These are phyloP conservation scores for Coremacera marginata DNA, from an alignment of 2,888 invertebrate species.

Conservation along the genomic window DNA sequence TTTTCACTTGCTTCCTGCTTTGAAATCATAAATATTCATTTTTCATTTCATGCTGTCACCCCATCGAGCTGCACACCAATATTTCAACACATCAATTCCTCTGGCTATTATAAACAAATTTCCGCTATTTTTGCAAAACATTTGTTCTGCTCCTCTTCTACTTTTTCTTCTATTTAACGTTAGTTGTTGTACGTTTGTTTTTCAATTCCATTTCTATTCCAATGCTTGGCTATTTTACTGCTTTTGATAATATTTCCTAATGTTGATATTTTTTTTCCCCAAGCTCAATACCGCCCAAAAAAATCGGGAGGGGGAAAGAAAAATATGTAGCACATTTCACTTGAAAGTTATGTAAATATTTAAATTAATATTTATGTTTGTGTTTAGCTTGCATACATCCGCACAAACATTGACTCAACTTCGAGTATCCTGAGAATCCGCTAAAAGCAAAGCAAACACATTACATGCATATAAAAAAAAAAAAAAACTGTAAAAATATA, in stretches of 20 bases:
- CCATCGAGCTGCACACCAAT: not conserved
- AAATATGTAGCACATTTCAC: not conserved
- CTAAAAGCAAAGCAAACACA: slow-evolving; percentile 23
- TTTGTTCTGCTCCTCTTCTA: not conserved
- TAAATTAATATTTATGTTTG: slow-evolving; percentile 33
- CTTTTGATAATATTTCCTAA: not conserved
- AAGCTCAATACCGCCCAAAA: too few relatives aligned
- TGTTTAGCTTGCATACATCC: slow-evolving; percentile 8
- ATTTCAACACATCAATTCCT: slow-evolving; percentile 14
- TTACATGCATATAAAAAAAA: not conserved
- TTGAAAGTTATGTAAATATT: slow-evolving; percentile 17
- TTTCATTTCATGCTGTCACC: not conserved
- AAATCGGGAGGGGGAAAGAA: too few relatives aligned
- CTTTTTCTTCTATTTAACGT: not conserved
- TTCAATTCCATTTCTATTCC: not conserved
- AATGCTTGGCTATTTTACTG: not conserved
- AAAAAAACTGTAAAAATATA: not conserved
- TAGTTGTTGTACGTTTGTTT: not conserved
- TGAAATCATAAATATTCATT: slow-evolving; percentile 1
- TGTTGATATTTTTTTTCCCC: not conserved
- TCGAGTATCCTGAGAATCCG: not conserved
- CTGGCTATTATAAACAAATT: slow-evolving; percentile 12
- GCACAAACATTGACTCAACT: not conserved
- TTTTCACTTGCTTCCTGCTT: not conserved
- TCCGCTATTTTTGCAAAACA: slow-evolving; percentile 1